Base-by-base conservation (phyloP, 2,113 vertebrate species). In the Ramphastos sulfuratus region DNA sequence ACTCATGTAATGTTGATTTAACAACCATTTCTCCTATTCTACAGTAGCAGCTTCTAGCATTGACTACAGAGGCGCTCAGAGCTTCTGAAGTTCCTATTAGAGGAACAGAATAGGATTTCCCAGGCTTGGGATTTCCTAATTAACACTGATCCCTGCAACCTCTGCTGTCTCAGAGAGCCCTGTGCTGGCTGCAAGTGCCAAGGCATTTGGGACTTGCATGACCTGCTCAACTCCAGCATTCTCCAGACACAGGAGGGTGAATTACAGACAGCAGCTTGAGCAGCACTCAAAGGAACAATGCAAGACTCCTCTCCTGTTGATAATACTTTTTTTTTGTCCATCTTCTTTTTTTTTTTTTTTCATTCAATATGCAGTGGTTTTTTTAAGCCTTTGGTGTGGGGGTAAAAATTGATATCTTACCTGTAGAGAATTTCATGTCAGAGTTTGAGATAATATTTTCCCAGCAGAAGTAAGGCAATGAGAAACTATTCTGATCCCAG, bases 161-260 rank as follows among this genome's bases (percentile, higher is more conserved):
- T 73, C 6, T 1, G 21, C 61, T 60, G 33, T 54, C 59, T 46
- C 15, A 1, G 23, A 46, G 28, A 65, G 19, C 30, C n/a, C 46
- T 18, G 60, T 1, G 1, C 27, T 50, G 55, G 3, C 24, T 67
- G 19, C 1, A 2, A 42, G 35, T 50, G 54, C 15, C 0, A 0
- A 86, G 28, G 10, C 4, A 37, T 39, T 74, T 1, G 2, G 80
- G 52, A 46, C 16, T 48, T 46, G 46, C 30, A 42, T 2, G 39
- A 59, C 66, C 18, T 4, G 0, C 33, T 12, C 55, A 63, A 30
- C 46, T 77, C 44, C 16, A 24, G 12, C 1, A 0, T 23, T 50
- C 19, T 6, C 64, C 35, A 8, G 2, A 17, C 5, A 3, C 21
- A 56, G 14, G 0, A 3, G 15, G 8, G 2, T n/a, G 27, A 14